Evolutionary conservation across 2,888 invertebrate species (phyloP).

Genomic region (Noctua janthina): DNA sequence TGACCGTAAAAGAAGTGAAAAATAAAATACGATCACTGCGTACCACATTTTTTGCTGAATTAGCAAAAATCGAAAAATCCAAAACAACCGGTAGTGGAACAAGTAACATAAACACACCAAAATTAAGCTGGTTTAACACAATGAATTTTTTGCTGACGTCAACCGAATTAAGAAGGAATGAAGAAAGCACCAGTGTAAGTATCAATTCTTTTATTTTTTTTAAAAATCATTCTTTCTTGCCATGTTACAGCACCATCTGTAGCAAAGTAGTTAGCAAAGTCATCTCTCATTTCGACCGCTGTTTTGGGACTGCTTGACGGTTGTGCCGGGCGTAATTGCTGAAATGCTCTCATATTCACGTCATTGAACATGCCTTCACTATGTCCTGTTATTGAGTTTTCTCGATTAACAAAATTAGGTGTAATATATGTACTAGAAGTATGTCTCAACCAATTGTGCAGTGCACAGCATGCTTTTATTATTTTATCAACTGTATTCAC

Average conservation of each 20-base stretch:
- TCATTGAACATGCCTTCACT: slow-evolving; percentile 46
- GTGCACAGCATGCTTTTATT: slow-evolving; percentile 39
- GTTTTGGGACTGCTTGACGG: slow-evolving; percentile 45
- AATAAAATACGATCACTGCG: slow-evolving; percentile 45
- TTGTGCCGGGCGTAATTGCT: slow-evolving; percentile 46
- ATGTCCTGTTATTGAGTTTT: slow-evolving; percentile 41
- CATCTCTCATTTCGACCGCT: slow-evolving; percentile 41
- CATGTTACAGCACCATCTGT: slow-evolving; percentile 45
- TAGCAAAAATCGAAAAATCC: slow-evolving; percentile 34
- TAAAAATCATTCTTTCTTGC: slow-evolving; percentile 35
- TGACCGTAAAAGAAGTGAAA: slow-evolving; percentile 39
- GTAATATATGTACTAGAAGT: slow-evolving; percentile 8
- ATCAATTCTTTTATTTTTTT: slow-evolving; percentile 35
- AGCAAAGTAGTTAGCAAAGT: slow-evolving; percentile 42
- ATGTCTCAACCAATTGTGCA: slow-evolving; percentile 24
- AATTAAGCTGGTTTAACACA: slow-evolving; percentile 42
- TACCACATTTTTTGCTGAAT: slow-evolving; percentile 35
- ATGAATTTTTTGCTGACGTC: slow-evolving; percentile 39
- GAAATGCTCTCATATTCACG: slow-evolving; percentile 48
- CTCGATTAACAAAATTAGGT: slow-evolving; percentile 39
- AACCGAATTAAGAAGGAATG: slow-evolving; percentile 34
- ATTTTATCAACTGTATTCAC: slow-evolving; percentile 40
- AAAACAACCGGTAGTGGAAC: slow-evolving; percentile 35
- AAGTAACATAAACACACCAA: slow-evolving; percentile 33
- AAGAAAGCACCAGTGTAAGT: slow-evolving; percentile 35